Conservation (phyloP, 2,888 invertebrate genomes). For the Brachyptera risi region DNA sequence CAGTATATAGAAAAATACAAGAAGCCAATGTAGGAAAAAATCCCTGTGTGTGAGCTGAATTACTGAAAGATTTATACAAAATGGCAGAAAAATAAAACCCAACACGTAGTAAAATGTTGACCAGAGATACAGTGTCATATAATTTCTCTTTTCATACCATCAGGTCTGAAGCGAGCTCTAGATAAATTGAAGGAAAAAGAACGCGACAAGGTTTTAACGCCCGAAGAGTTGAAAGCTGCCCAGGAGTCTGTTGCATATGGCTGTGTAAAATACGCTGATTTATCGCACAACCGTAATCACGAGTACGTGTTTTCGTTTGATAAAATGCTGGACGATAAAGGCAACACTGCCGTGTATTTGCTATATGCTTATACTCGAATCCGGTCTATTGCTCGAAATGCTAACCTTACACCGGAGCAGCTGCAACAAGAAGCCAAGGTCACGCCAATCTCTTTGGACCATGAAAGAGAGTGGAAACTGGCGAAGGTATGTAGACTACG, state of each 20-base stretch:
- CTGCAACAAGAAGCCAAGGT: conserved; percentile 58
- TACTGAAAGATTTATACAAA: no score
- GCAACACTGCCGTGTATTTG: conserved; percentile 97
- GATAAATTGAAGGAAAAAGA: conserved; percentile 85
- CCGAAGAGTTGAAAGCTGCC: conserved; percentile 75
- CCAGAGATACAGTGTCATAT: no score
- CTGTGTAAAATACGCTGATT: conserved; percentile 97
- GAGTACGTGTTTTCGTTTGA: conserved; percentile 99
- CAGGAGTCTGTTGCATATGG: conserved; percentile 94
- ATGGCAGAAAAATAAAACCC: no score
- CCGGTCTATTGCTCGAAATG: conserved; percentile 79
- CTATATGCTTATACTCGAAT: conserved; percentile 94
- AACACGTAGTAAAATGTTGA: no score
- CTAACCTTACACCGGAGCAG: conserved; percentile 60
- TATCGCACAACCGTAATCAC: conserved; percentile 86
- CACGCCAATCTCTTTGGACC: conserved; percentile 64
- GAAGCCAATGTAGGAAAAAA: no score
- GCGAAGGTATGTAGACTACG: conserved; percentile 58
- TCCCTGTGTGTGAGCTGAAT: no score
- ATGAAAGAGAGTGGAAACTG: conserved; percentile 93
- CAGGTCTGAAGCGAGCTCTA: conserved; percentile 67
- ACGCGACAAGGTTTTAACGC: conserved; percentile 74
- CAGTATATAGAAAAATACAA: no score
- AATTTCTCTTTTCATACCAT: background rate
- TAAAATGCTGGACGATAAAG: conserved; percentile 98